Evolutionary conservation across 2,888 invertebrate genomes (phyloP), one percentile per base, ranked within the genome.

Genomic region (Peribatodes rhomboidaria): DNA sequence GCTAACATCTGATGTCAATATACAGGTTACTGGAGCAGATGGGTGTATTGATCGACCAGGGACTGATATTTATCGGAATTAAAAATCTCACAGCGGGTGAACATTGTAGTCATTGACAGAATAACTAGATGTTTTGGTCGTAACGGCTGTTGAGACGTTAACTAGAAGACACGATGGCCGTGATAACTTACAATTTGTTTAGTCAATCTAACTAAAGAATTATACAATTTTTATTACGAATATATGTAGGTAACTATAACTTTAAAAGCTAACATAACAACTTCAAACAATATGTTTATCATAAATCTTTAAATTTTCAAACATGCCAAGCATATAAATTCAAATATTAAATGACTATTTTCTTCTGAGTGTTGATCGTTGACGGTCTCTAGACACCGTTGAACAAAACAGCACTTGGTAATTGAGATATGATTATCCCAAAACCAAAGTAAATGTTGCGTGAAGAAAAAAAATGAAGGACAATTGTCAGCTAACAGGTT

Each of bases 1-100:
- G 76, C 75, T 76, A 76, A 72, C 73, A 80, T 81, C 79, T 69
- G 79, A 80, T 81, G 82, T 81, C 81, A 84, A 81, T 86, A 85
- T 83, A 83, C 81, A 76, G 88, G 88, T 89, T 81, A 89, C 83
- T 85, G 69, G 89, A 83, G 71, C 86, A 88, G 82, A 86, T 87
- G 79, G 78, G 75, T 79, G 72, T 74, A 76, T 73, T 78, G 84
- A 83, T 83, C 74, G 66, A 74, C 67, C 70, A 78, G 77, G 79
- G 83, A 82, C 80, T 79, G 84, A 86, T 86, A 83, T 78, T 83
- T 85, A 90, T 90, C 88, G 79, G 86, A 90, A 86, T 88, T 87
- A 83, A 83, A 88, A 83, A 88, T 87, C 85, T 85, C 87, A 69
- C 88, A 85, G 87, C 89, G 82, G 86, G 89, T 85, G 85, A 70